phyloP scores from a whole-genome alignment of 2,888 invertebrate species.

The Cinara cedri region DNA sequence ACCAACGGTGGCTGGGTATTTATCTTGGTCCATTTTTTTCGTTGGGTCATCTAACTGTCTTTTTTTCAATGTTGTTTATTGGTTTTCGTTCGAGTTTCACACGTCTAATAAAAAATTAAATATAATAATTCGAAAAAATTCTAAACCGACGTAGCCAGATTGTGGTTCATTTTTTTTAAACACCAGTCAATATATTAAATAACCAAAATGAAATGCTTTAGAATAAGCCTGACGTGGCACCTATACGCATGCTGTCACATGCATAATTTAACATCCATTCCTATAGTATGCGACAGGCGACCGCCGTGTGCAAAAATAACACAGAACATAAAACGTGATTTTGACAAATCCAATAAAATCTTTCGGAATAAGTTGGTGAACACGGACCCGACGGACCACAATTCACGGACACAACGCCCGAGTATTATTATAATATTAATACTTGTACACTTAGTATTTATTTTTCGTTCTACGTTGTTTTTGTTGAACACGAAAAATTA shows the following conservation, averaged over 20 bases:
- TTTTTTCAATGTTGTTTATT: too few species aligned
- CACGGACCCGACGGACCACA: neutral
- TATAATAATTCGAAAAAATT: neutral
- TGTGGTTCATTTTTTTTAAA: neutral
- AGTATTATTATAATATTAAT: neutral
- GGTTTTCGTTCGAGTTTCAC: too few species aligned
- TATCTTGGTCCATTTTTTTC: too few species aligned
- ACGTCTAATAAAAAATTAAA: neutral
- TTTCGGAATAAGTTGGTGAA: neutral
- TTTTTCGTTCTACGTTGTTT: too few species aligned
- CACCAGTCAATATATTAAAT: neutral
- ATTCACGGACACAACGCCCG: neutral
- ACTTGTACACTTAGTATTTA: neutral
- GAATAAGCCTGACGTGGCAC: neutral
- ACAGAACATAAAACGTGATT: slow-evolving; percentile 21
- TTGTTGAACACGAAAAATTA: too few species aligned
- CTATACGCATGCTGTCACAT: slow-evolving; percentile 23
- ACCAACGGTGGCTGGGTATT: too few species aligned
- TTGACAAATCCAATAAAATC: slow-evolving; percentile 36
- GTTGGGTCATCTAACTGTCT: too few species aligned
- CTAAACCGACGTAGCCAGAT: neutral
- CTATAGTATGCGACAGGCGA: slow-evolving; percentile 9
- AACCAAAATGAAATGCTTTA: too few species aligned
- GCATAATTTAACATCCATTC: neutral
- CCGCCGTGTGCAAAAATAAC: neutral